A percentile compares a stretch with the other conserved stretches of the same genome.
Conservation (phyloP, 2,888 invertebrate genomes). For the Phania funesta region DNA sequence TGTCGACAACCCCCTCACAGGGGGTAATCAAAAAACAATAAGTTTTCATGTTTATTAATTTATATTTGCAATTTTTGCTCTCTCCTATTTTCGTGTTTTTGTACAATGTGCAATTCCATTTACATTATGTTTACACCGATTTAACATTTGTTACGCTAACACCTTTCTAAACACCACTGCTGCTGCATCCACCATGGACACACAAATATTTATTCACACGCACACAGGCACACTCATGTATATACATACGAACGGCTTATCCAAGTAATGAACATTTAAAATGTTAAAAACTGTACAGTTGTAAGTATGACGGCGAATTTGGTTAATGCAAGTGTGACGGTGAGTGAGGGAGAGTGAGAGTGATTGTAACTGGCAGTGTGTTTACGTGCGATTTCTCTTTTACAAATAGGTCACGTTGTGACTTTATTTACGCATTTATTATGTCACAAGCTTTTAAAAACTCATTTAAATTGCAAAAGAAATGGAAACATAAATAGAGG, state of each 20-base stretch:
- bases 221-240: neutral
- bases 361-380: too few species aligned
- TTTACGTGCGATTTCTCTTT: slow-evolving; percentile 6
- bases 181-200: slow-evolving; percentile 7
- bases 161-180: slow-evolving; percentile 47
- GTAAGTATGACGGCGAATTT: slow-evolving; percentile 15
- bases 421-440: slow-evolving; percentile 69
- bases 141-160: slow-evolving; percentile 62
- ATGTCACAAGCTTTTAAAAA: slow-evolving; percentile 70
- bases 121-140: slow-evolving; percentile 63
- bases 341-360: slow-evolving; percentile 5
- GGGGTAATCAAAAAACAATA: slow-evolving; percentile 54
- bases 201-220: neutral
- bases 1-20: neutral
- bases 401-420: slow-evolving; percentile 61
- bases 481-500: slow-evolving; percentile 24
- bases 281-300: slow-evolving; percentile 31
- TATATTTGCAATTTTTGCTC: slow-evolving; percentile 26
- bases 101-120: slow-evolving; percentile 32
- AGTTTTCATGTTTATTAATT: slow-evolving; percentile 62
- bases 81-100: neutral
- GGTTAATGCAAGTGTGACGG: slow-evolving; percentile 15
- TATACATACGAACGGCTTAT: slow-evolving; percentile 14
- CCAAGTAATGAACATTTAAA: slow-evolving; percentile 60
- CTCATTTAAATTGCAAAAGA: slow-evolving; percentile 69